Conservation (phyloP, 1,140 invertebrate species). For the Philotrypesis tridentata region DNA sequence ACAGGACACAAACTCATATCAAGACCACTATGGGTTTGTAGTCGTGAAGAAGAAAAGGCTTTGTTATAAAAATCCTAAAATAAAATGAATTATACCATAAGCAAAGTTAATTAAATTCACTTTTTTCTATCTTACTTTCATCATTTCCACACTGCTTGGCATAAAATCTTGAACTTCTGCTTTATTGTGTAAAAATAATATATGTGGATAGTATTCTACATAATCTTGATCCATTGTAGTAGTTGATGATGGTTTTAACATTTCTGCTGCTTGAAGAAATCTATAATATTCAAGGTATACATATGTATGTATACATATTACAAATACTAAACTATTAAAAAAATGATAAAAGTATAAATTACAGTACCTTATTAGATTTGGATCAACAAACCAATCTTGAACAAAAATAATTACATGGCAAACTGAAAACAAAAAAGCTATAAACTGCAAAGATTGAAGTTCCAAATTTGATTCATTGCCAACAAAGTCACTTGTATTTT, state of each 20-base stretch:
- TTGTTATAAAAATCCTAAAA: conserved; percentile 77
- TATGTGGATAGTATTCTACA: conserved; percentile 83
- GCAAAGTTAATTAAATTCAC: conserved; percentile 47
- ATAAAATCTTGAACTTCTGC: conserved; percentile 82
- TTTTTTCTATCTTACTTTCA: conserved; percentile 74
- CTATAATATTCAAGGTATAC: conserved; percentile 67
- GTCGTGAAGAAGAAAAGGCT: conserved; percentile 81
- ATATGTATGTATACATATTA: background rate
- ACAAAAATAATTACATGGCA: conserved; percentile 91
- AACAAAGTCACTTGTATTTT: conserved; percentile 76
- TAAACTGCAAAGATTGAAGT: conserved; percentile 85
- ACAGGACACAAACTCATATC: conserved; percentile 76
- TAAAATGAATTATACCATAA: conserved; percentile 34
- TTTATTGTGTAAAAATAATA: conserved; percentile 86
- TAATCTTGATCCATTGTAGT: conserved; percentile 79
- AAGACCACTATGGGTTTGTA: conserved; percentile 81
- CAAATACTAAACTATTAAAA: no score
- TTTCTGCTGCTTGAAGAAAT: conserved; percentile 88
- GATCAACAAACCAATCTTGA: conserved; percentile 90
- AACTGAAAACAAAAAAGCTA: conserved; percentile 89
- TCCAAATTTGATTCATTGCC: conserved; percentile 80
- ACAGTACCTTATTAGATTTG: conserved; percentile 81
- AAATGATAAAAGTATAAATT: no score
- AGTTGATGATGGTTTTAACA: conserved; percentile 87
- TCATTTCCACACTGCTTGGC: conserved; percentile 77